Conservation (phyloP, 2,797 vertebrate genomes). For the Pseudopleuronectes americanus region DNA sequence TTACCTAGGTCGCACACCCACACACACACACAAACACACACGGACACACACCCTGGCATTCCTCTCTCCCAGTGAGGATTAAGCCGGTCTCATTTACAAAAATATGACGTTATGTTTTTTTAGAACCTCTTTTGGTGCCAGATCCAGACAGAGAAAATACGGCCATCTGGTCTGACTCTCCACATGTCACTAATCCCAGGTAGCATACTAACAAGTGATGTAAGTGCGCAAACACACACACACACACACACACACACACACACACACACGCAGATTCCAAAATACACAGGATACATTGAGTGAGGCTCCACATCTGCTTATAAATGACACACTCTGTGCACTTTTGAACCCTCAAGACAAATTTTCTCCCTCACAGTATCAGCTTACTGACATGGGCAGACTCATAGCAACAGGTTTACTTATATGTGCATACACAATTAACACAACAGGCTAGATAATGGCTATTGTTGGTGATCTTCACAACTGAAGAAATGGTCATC, state of each 20-base stretch:
- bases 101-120: slow-evolving; percentile 61
- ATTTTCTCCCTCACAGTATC: neutral
- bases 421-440: neutral
- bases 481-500: neutral
- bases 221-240: slow-evolving; percentile 4
- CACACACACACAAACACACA: neutral
- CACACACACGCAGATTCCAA: slow-evolving; percentile 13
- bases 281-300: slow-evolving; percentile 12
- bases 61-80: slow-evolving; percentile 54
- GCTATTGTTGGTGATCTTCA: neutral
- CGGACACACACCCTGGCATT: neutral
- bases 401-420: neutral
- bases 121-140: slow-evolving; percentile 55
- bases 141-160: slow-evolving; percentile 61
- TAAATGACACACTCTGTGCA: slow-evolving; percentile 3
- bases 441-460: neutral
- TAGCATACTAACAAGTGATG: slow-evolving; percentile 34
- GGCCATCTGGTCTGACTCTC: slow-evolving; percentile 73
- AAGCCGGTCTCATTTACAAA: slow-evolving; percentile 68
- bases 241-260: slow-evolving; percentile 21
- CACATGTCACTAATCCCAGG: slow-evolving; percentile 67
- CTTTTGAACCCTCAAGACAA: slow-evolving; percentile 1
- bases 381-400: neutral
- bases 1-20: neutral
- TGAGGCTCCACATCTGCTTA: slow-evolving; percentile 19